phyloP scores from a whole-genome alignment of 2,888 invertebrate genomes.

The Machimus atricapillus region DNA sequence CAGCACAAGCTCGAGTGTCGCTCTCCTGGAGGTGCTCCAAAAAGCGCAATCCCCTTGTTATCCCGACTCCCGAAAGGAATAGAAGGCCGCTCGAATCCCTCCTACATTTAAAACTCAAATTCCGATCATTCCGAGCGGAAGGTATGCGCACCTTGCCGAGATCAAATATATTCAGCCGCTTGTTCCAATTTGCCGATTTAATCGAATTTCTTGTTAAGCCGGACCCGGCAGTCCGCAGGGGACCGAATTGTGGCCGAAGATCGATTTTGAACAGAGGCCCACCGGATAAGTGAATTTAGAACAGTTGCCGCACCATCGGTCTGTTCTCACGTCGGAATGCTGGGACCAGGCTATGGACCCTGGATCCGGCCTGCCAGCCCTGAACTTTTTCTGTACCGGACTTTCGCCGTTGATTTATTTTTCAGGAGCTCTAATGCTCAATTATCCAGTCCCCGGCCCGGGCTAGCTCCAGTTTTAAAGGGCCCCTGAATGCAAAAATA shows the following conservation, averaged over 20 bases:
- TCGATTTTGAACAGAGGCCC: constrained; percentile 5
- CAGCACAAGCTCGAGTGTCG: neutral
- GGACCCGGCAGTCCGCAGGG: neutral
- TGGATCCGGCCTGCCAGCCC: neutral
- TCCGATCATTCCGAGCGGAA: neutral
- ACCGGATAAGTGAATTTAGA: constrained; percentile 3
- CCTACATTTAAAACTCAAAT: constrained; percentile 22
- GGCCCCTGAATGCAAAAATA: neutral
- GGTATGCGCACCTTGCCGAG: neutral
- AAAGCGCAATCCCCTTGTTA: neutral
- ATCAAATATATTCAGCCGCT: neutral
- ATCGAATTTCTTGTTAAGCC: constrained; percentile 28
- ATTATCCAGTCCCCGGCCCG: neutral
- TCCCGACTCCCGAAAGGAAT: neutral
- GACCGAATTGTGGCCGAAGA: constrained; percentile 18
- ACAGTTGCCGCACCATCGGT: neutral
- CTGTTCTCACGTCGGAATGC: neutral
- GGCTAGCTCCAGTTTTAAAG: neutral
- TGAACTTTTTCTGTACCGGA: constrained; percentile 4
- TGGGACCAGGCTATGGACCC: neutral
- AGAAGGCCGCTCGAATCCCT: neutral
- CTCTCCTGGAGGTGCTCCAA: neutral
- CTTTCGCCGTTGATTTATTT: constrained; percentile 8
- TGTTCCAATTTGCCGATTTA: constrained; percentile 21
- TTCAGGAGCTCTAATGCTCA: constrained; percentile 10